Percentiles rank a stretch among this genome's conserved stretches.
Evolutionary conservation across 2,113 vertebrate species (phyloP).

Genomic region (Catharus minimus): DNA sequence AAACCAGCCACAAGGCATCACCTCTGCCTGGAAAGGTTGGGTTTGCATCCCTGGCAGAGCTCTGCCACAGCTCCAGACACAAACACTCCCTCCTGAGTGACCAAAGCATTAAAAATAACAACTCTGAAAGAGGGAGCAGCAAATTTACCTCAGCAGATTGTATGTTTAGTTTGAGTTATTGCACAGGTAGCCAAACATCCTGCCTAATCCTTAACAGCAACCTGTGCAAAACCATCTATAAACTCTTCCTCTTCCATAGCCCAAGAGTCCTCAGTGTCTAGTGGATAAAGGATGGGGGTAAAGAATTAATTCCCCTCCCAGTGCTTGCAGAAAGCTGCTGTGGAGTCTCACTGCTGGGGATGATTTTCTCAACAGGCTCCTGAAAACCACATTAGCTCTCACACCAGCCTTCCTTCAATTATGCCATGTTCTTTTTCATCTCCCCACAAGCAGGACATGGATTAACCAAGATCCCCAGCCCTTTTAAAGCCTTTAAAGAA

Average conservation of each 20-base stretch:
- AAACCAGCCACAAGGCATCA: neutral
- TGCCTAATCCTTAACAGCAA: neutral
- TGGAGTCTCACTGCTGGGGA: neutral
- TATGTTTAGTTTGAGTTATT: neutral
- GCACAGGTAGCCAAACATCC: neutral
- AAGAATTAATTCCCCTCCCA: neutral
- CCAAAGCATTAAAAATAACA: neutral
- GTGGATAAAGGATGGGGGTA: neutral
- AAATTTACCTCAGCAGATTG: neutral
- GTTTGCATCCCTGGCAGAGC: neutral
- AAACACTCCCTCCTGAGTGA: neutral
- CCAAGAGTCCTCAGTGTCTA: neutral
- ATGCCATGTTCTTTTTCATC: neutral
- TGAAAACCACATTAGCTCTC: neutral
- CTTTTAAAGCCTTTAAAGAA: slow-evolving; percentile 12
- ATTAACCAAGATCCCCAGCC: neutral
- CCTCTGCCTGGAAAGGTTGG: accelerated
- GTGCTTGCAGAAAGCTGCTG: neutral
- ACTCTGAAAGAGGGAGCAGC: neutral
- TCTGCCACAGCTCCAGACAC: neutral
- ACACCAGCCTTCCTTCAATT: neutral
- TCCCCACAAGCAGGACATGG: neutral
- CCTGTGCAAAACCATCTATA: neutral
- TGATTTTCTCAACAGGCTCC: neutral
- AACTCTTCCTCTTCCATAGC: neutral